A percentile compares a stretch with the other conserved stretches of the same genome.
Evolutionary conservation across 2,113 vertebrate species (phyloP).

Genomic region (Gopherus evgoodei): DNA sequence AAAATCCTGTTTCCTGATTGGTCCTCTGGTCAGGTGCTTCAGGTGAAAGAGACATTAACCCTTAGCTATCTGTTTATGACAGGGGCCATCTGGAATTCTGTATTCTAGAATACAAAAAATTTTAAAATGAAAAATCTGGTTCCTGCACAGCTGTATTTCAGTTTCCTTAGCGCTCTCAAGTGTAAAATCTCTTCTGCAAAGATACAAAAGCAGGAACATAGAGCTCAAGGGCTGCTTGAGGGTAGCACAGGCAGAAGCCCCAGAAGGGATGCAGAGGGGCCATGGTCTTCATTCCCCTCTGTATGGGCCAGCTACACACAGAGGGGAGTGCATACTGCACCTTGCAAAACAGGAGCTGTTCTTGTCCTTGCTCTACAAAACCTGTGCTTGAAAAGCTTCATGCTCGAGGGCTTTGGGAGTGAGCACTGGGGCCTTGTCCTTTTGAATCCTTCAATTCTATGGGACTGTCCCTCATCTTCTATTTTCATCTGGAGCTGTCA

Average conservation of each 20-base stretch:
- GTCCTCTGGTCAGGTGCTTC: too few species aligned
- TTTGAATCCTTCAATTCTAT: not conserved
- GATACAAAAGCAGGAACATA: not conserved
- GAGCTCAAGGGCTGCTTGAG: not conserved
- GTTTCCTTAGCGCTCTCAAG: not conserved
- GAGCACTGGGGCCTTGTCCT: not conserved
- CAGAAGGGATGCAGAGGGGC: not conserved
- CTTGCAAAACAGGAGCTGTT: not conserved
- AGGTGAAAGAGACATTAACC: too few species aligned
- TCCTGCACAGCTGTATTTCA: not conserved
- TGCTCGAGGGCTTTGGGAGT: not conserved
- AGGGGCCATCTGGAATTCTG: not conserved
- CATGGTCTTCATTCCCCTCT: not conserved
- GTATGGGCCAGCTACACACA: not conserved
- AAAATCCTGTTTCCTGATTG: too few species aligned
- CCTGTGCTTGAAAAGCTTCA: not conserved
- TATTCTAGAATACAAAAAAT: not conserved
- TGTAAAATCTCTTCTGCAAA: not conserved
- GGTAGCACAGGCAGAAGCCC: not conserved
- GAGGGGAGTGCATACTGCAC: not conserved
- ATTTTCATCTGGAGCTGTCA: slow-evolving; percentile 18
- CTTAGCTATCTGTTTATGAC: too few species aligned
- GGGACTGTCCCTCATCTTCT: not conserved
- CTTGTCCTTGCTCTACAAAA: not conserved
- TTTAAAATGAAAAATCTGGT: not conserved